Conservation (phyloP, 1,140 invertebrate genomes). For the Patella vulgata region DNA sequence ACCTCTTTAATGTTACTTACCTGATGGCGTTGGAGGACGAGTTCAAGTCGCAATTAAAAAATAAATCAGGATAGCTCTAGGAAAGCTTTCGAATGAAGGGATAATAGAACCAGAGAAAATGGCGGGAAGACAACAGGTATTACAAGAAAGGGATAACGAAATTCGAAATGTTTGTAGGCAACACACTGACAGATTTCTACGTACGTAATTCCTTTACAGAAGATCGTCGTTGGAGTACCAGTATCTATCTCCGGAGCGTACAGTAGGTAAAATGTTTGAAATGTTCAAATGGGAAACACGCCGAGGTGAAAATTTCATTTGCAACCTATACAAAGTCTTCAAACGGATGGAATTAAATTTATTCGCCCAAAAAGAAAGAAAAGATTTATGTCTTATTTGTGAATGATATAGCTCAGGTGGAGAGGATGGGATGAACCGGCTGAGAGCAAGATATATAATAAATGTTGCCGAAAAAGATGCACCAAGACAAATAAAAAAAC, state of each 20-base stretch:
- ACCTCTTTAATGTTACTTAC: not conserved
- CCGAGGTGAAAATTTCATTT: not conserved
- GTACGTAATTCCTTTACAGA: constrained; percentile 6
- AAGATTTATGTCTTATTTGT: constrained; percentile 14
- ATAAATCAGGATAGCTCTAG: not conserved
- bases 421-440: not conserved
- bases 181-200: constrained; percentile 9
- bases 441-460: constrained; percentile 1
- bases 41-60: not conserved
- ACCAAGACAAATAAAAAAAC: not conserved
- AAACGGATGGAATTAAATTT: constrained; percentile 3
- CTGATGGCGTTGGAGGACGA: not conserved
- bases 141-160: constrained; percentile 3
- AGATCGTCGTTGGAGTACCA: constrained; percentile 10
- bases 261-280: constrained; percentile 12
- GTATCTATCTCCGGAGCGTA: constrained; percentile 5
- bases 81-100: not conserved
- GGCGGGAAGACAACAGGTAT: constrained; percentile 4
- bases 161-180: not conserved
- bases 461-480: constrained; percentile 9
- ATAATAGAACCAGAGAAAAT: constrained; percentile 1
- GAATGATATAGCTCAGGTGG: not conserved
- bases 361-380: constrained; percentile 6
- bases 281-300: constrained; percentile 4
- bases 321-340: constrained; percentile 1